phyloP scores from a whole-genome alignment of 2,888 invertebrate species.

The Tetrapedia diversipes region DNA sequence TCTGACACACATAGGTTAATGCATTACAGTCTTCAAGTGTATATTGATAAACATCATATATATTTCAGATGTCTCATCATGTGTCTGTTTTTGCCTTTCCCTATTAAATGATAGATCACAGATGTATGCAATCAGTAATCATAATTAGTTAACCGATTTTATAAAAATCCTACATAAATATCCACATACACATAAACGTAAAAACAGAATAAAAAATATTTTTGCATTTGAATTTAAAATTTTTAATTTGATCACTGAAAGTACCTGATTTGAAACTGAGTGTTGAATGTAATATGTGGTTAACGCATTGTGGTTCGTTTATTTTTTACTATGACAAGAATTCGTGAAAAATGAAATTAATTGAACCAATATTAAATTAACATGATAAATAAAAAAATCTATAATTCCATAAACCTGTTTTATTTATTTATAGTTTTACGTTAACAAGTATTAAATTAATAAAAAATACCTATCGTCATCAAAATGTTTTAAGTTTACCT shows the following conservation, averaged over 20 bases:
- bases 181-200: background rate
- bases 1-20: conserved; percentile 43
- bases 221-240: conserved; percentile 43
- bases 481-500: background rate
- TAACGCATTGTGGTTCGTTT: conserved; percentile 29
- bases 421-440: conserved; percentile 21
- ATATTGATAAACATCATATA: conserved; percentile 59
- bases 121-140: conserved; percentile 13
- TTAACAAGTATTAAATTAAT: background rate
- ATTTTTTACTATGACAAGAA: conserved; percentile 8
- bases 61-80: conserved; percentile 63
- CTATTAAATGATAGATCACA: conserved; percentile 29
- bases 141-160: conserved; percentile 6
- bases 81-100: conserved; percentile 54
- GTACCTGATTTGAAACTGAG: conserved; percentile 34
- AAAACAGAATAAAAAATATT: conserved; percentile 24
- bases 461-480: background rate
- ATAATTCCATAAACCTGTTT: background rate
- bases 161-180: conserved; percentile 11
- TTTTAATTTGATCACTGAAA: conserved; percentile 21
- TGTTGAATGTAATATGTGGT: conserved; percentile 14
- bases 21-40: conserved; percentile 52
- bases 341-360: background rate
- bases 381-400: conserved; percentile 1
- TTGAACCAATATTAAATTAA: background rate